Evolutionary conservation across 2,113 vertebrate species (phyloP).

Genomic region (Rhabdomys dilectus): DNA sequence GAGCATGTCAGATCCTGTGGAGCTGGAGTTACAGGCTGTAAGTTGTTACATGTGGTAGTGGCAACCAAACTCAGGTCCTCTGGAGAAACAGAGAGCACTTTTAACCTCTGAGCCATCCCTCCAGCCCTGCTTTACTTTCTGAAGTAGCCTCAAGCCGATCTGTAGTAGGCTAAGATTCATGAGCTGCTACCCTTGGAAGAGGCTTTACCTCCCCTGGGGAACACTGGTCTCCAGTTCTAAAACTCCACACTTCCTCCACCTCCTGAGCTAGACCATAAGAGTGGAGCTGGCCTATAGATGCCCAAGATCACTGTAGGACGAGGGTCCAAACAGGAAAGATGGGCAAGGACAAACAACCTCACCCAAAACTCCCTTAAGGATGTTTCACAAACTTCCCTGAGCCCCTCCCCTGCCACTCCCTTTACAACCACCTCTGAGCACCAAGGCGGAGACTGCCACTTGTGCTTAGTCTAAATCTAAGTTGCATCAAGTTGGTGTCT

Average conservation of each 20-base stretch:
- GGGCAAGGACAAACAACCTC: not conserved
- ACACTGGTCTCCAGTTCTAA: not conserved
- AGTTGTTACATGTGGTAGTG: not conserved
- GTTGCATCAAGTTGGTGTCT: not conserved
- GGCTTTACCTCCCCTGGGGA: not conserved
- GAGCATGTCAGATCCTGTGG: no score
- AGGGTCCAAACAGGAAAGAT: not conserved
- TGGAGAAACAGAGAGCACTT: not conserved
- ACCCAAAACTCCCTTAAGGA: not conserved
- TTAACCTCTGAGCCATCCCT: not conserved
- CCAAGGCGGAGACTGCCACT: not conserved
- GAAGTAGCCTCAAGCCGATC: not conserved
- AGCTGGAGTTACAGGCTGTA: not conserved
- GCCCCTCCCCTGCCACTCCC: not conserved
- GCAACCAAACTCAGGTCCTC: not conserved
- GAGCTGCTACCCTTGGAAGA: not conserved
- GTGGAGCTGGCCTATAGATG: not conserved
- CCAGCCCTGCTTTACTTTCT: not conserved
- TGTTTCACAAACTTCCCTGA: not conserved
- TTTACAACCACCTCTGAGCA: not conserved
- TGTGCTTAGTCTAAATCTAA: not conserved
- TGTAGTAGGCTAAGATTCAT: not conserved
- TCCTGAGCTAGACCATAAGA: not conserved
- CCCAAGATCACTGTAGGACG: not conserved
- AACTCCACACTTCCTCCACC: not conserved